Conservation (phyloP, 2,797 vertebrate genomes). For the Pitangus sulphuratus region DNA sequence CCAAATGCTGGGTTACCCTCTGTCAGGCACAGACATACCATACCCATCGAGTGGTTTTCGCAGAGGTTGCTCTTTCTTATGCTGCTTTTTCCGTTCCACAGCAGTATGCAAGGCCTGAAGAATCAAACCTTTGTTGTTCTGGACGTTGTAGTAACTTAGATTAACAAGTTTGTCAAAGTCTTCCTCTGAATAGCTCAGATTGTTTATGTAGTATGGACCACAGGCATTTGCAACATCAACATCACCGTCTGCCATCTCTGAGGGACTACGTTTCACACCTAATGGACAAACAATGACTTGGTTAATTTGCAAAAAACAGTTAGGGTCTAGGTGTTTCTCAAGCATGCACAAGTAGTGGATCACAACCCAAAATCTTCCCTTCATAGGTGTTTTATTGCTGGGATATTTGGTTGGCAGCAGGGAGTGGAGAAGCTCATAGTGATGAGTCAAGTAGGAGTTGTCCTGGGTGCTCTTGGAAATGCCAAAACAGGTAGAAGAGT, state of each 20-base stretch:
- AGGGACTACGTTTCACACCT: constrained; percentile 75
- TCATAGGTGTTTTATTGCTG: background rate
- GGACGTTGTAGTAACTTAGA: constrained; percentile 82
- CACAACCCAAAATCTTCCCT: background rate
- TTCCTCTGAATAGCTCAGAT: constrained; percentile 79
- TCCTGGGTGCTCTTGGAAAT: background rate
- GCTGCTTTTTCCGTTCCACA: constrained; percentile 69
- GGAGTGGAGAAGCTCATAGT: background rate
- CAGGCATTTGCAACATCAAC: constrained; percentile 75
- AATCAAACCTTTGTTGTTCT: constrained; percentile 80
- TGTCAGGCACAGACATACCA: background rate
- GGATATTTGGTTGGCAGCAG: background rate
- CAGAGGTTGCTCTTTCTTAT: background rate
- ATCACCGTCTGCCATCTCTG: constrained; percentile 81
- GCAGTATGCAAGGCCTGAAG: constrained; percentile 70
- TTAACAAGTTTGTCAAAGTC: constrained; percentile 82
- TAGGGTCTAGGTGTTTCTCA: background rate
- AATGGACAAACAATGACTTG: background rate
- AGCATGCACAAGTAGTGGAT: background rate
- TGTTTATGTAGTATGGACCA: constrained; percentile 81
- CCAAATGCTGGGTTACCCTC: background rate
- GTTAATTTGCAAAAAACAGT: background rate
- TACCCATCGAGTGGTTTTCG: background rate
- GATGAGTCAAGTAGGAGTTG: background rate
- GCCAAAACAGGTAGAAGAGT: background rate